Evolutionary conservation across 2,113 vertebrate species (phyloP).

Genomic region (Malurus melanocephalus): DNA sequence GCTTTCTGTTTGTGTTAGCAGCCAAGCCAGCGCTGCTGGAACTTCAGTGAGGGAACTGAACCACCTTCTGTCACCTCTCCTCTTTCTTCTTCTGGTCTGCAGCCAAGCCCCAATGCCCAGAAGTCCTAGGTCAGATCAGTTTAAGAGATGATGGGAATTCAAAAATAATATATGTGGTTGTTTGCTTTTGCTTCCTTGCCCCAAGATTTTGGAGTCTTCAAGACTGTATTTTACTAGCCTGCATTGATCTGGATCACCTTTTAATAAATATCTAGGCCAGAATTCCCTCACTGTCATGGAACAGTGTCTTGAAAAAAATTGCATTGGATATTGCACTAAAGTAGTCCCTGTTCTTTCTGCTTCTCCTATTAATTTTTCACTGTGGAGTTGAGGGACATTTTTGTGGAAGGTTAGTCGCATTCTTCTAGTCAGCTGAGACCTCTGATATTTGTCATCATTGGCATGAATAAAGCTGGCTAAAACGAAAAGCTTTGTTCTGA

Average conservation of each 20-base stretch:
- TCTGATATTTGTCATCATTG: constrained; percentile 1
- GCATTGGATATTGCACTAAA: background rate
- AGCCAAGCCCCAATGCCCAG: background rate
- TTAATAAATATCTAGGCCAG: background rate
- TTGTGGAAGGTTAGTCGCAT: background rate
- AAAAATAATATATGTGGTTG: background rate
- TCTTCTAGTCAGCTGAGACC: constrained; percentile 11
- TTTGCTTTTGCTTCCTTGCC: background rate
- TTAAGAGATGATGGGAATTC: background rate
- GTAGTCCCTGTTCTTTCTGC: background rate
- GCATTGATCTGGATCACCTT: background rate
- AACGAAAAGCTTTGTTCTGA: constrained; percentile 5
- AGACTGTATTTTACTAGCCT: background rate
- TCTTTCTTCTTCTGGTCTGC: background rate
- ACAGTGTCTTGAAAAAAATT: background rate
- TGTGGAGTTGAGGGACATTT: background rate
- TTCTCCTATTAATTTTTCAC: background rate
- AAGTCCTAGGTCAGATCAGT: background rate
- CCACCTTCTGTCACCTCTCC: background rate
- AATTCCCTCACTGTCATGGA: background rate
- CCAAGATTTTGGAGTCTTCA: background rate
- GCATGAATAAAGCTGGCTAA: background rate
- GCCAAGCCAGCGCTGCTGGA: rapidly evolving
- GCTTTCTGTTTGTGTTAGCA: background rate
- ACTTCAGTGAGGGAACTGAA: background rate